Conservation (phyloP, 2,113 vertebrate genomes). For the Paralichthys olivaceus region DNA sequence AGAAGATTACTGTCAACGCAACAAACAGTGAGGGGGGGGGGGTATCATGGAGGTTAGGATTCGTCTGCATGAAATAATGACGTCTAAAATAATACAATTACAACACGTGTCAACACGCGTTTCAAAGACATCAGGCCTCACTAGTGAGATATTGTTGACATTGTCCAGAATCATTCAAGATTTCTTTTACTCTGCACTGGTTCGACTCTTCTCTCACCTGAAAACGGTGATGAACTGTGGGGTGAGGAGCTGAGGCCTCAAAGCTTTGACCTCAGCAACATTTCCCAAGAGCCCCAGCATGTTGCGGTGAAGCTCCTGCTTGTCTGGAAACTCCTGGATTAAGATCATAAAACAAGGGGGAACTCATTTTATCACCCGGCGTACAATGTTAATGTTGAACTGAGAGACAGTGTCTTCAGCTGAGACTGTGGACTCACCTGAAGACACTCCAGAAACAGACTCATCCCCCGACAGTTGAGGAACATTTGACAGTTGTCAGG, state of each 20-base stretch:
- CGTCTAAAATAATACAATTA: too few species aligned
- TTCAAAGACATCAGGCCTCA: too few species aligned
- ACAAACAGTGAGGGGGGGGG: not conserved
- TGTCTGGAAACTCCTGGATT: slow-evolving; percentile 94
- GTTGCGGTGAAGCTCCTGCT: slow-evolving; percentile 97
- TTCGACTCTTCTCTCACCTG: slow-evolving; percentile 83
- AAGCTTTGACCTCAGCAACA: slow-evolving; percentile 92
- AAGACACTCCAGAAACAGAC: slow-evolving; percentile 95
- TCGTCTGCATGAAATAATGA: too few species aligned
- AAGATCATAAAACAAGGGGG: not conserved
- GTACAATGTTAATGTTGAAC: not conserved
- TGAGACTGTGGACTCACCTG: slow-evolving; percentile 80
- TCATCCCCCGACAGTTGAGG: slow-evolving; percentile 96
- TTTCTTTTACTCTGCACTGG: not conserved
- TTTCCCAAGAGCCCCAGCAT: slow-evolving; percentile 98
- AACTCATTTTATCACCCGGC: not conserved
- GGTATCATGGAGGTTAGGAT: not conserved
- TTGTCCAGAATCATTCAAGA: too few species aligned
- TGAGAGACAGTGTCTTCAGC: not conserved
- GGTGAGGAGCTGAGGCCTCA: slow-evolving; percentile 94
- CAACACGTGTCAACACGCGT: too few species aligned
- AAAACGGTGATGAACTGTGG: slow-evolving; percentile 96
- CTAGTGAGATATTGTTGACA: too few species aligned
- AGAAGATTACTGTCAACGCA: slow-evolving; percentile 87
- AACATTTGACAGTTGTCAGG: slow-evolving; percentile 99